A percentile compares a stretch with the other conserved stretches of the same genome.
Evolutionary conservation across 1,140 invertebrate species (phyloP).

Genomic region (Orchesella cincta): DNA sequence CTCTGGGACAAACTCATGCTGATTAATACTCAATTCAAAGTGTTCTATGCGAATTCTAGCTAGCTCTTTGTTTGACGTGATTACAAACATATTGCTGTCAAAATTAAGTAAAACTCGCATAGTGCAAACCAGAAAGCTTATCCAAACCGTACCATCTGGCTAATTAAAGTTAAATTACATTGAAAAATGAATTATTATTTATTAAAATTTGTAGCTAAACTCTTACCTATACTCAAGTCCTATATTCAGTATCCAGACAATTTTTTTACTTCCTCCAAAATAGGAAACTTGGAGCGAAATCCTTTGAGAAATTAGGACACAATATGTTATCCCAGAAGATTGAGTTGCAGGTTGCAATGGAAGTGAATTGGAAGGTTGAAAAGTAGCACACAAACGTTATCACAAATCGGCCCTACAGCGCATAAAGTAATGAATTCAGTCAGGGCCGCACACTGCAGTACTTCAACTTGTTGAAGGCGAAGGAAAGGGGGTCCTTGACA

Average conservation of each 20-base stretch:
- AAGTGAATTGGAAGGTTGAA: conserved; percentile 27
- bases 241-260: not conserved
- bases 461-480: conserved; percentile 2
- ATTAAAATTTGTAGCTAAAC: not conserved
- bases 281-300: not conserved
- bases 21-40: too few species aligned
- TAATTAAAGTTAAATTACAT: not conserved
- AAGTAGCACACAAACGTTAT: conserved; percentile 19
- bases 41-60: too few species aligned
- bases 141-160: too few species aligned
- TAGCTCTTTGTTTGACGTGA: too few species aligned
- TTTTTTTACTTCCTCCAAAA: not conserved
- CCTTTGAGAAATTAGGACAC: conserved; percentile 7
- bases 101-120: too few species aligned
- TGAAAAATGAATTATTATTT: not conserved
- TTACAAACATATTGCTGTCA: too few species aligned
- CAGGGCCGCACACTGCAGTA: conserved; percentile 16
- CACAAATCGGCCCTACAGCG: conserved; percentile 11
- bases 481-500: conserved; percentile 28
- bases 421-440: conserved; percentile 12
- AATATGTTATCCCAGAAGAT: not conserved
- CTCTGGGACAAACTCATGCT: too few species aligned
- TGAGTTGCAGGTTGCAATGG: not conserved
- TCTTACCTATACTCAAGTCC: too few species aligned
- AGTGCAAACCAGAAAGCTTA: too few species aligned